These are phyloP conservation scores for Bubo blakistoni DNA, from an alignment of 2,113 vertebrate species.

Conservation along the genomic window DNA sequence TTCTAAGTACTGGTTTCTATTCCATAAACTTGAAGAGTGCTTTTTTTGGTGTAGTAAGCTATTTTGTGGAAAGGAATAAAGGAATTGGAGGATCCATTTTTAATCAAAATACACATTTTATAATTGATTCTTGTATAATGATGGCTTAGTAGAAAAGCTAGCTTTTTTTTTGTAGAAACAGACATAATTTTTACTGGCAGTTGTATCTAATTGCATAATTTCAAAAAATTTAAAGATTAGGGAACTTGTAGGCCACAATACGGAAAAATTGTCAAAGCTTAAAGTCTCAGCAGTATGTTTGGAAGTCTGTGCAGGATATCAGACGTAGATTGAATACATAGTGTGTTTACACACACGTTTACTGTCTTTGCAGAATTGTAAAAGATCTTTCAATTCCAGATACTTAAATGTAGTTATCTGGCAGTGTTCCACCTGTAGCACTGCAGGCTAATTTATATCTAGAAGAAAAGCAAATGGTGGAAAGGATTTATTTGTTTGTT, in stretches of 20 bases:
- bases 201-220: background rate
- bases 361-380: background rate
- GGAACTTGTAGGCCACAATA: background rate
- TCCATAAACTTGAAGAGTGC: background rate
- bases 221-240: background rate
- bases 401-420: background rate
- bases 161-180: background rate
- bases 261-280: background rate
- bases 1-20: background rate
- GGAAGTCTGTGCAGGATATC: background rate
- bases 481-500: background rate
- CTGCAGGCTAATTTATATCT: background rate
- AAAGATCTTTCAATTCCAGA: background rate
- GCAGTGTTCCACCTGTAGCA: background rate
- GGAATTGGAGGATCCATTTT: background rate
- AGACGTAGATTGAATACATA: rapidly evolving
- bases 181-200: background rate
- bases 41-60: background rate
- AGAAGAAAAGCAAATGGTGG: background rate
- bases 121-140: background rate
- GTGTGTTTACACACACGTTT: background rate
- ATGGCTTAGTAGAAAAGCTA: background rate
- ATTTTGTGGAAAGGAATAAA: background rate
- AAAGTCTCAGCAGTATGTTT: background rate
- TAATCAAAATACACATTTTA: background rate